These are phyloP conservation scores for Sakesphorus luctuosus DNA, from an alignment of 2,113 vertebrate genomes.

Conservation along the genomic window DNA sequence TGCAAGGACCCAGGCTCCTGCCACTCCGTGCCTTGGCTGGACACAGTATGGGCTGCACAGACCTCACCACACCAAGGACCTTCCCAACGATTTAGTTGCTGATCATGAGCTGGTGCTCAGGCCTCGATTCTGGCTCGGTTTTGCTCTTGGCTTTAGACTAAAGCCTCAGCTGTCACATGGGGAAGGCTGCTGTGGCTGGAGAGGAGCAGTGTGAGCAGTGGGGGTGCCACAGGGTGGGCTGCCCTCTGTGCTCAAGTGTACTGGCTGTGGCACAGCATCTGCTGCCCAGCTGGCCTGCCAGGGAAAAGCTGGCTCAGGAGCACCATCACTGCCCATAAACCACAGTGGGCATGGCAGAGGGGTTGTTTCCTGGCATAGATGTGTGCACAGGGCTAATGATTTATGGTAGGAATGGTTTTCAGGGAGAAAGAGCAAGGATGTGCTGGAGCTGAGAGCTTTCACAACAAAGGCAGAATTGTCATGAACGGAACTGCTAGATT, in stretches of 20 bases:
- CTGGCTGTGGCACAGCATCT: rapidly evolving
- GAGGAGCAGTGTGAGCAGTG: rapidly evolving
- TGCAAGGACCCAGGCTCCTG: not conserved
- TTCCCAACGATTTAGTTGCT: not conserved
- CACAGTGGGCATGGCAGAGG: not conserved
- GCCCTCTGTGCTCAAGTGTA: rapidly evolving
- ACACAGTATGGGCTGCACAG: not conserved
- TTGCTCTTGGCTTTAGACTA: not conserved
- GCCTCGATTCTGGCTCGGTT: not conserved
- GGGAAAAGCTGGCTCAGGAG: not conserved
- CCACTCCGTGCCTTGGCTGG: not conserved
- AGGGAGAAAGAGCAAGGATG: not conserved
- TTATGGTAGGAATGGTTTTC: not conserved
- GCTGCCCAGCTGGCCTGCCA: not conserved
- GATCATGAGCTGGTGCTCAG: not conserved
- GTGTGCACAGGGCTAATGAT: not conserved
- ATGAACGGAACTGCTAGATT: not conserved
- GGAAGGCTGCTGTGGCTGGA: not conserved
- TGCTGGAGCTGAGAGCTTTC: not conserved
- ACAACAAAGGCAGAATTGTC: not conserved
- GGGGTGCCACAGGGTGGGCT: rapidly evolving
- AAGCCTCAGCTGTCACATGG: not conserved
- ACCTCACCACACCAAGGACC: rapidly evolving
- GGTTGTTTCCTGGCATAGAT: not conserved
- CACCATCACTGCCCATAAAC: not conserved